phyloP scores from a whole-genome alignment of 2,888 invertebrate genomes.

The Archips crataeganus region DNA sequence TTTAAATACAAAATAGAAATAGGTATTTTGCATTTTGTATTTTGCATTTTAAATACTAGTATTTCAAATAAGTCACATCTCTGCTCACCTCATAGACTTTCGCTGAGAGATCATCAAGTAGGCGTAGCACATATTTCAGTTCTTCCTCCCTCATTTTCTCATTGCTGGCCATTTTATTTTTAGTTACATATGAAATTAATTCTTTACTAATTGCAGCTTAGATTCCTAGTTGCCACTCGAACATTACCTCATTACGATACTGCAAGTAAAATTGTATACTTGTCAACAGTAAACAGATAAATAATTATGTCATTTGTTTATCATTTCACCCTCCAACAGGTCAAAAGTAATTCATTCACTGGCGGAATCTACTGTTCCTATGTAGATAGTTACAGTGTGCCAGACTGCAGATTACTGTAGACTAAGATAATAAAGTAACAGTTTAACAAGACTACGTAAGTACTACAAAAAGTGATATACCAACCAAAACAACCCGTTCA shows the following conservation, averaged over 20 bases:
- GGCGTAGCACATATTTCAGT: slow-evolving; percentile 71
- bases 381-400: slow-evolving; percentile 36
- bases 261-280: slow-evolving; percentile 32
- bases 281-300: slow-evolving; percentile 52
- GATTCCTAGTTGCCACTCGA: slow-evolving; percentile 12
- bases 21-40: no score
- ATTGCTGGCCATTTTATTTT: slow-evolving; percentile 27
- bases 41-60: no score
- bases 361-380: slow-evolving; percentile 49
- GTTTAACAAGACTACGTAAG: slow-evolving; percentile 13
- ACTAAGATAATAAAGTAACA: slow-evolving; percentile 16
- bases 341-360: slow-evolving; percentile 59
- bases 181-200: background rate
- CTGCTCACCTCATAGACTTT: slow-evolving; percentile 73
- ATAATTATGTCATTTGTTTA: slow-evolving; percentile 61
- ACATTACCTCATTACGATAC: slow-evolving; percentile 27
- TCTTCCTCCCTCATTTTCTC: slow-evolving; percentile 77
- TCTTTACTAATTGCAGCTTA: background rate
- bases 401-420: slow-evolving; percentile 20
- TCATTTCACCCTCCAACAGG: slow-evolving; percentile 52
- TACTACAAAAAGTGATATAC: slow-evolving; percentile 30
- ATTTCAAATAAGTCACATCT: no score
- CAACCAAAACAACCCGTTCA: slow-evolving; percentile 33
- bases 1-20: no score
- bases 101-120: slow-evolving; percentile 70